These are phyloP conservation scores for Lottia scabra DNA, from an alignment of 2,888 invertebrate genomes.

Conservation along the genomic window DNA sequence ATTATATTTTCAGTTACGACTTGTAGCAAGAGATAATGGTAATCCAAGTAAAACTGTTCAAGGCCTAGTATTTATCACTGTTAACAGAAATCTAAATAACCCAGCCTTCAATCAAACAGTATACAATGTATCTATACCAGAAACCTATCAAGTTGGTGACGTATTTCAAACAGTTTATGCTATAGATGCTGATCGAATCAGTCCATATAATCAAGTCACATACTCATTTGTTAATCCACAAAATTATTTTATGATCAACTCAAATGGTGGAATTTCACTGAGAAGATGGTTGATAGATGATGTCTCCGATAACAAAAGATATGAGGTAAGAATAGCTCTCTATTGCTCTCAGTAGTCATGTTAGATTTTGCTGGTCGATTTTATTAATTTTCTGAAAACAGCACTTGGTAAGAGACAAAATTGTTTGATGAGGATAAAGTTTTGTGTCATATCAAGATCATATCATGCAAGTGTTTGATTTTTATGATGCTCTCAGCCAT, in stretches of 20 bases:
- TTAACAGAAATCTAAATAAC: constrained; percentile 5
- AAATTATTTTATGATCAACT: constrained; percentile 15
- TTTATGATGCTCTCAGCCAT: too few species aligned
- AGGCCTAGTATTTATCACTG: constrained; percentile 8
- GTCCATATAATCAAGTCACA: background rate
- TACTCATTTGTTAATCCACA: constrained; percentile 19
- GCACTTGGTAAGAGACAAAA: too few species aligned
- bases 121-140: constrained; percentile 34
- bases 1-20: background rate
- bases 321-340: background rate
- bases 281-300: background rate
- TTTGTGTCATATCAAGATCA: too few species aligned
- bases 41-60: background rate
- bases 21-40: constrained; percentile 5
- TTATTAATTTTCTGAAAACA: too few species aligned
- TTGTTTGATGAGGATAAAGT: too few species aligned
- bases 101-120: constrained; percentile 24
- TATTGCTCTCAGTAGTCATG: too few species aligned
- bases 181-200: constrained; percentile 24
- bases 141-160: constrained; percentile 31
- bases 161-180: constrained; percentile 39
- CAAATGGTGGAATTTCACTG: background rate
- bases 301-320: background rate
- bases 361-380: too few species aligned
- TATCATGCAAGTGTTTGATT: too few species aligned